phyloP scores from a whole-genome alignment of 2,113 vertebrate genomes.

The Phycodurus eques region DNA sequence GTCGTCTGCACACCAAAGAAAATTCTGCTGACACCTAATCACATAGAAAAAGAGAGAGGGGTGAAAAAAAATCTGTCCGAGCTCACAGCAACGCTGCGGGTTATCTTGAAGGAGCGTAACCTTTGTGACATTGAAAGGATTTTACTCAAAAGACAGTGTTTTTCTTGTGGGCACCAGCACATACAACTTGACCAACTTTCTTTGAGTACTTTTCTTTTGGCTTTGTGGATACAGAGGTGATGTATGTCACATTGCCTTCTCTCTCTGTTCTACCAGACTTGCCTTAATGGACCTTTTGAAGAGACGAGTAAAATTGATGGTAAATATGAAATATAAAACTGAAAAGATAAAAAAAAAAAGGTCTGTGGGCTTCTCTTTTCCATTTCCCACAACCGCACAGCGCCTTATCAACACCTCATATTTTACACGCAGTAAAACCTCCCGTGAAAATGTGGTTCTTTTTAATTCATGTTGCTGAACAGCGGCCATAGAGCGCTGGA shows the following conservation, averaged over 20 bases:
- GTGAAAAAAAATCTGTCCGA: conserved; percentile 46
- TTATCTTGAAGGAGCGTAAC: conserved; percentile 76
- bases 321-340: conserved; percentile 23
- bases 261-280: conserved; percentile 38
- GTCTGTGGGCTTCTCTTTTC: conserved; percentile 12
- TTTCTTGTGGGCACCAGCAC: conserved; percentile 31
- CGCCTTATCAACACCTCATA: conserved; percentile 51
- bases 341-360: conserved; percentile 26
- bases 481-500: background rate
- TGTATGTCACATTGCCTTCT: conserved; percentile 53
- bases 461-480: conserved; percentile 26
- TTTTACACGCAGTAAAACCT: conserved; percentile 54
- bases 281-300: conserved; percentile 48
- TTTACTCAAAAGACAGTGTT: conserved; percentile 55
- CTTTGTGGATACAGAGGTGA: conserved; percentile 44
- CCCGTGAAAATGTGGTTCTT: conserved; percentile 49
- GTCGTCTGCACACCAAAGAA: conserved; percentile 68
- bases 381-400: conserved; percentile 12
- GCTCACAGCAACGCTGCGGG: conserved; percentile 63
- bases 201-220: conserved; percentile 31
- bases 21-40: conserved; percentile 76
- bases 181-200: conserved; percentile 30
- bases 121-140: conserved; percentile 77
- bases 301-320: conserved; percentile 44
- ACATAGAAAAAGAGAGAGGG: conserved; percentile 66